Conservation (phyloP, 2,113 vertebrate genomes). For the Oostethus manadensis region DNA sequence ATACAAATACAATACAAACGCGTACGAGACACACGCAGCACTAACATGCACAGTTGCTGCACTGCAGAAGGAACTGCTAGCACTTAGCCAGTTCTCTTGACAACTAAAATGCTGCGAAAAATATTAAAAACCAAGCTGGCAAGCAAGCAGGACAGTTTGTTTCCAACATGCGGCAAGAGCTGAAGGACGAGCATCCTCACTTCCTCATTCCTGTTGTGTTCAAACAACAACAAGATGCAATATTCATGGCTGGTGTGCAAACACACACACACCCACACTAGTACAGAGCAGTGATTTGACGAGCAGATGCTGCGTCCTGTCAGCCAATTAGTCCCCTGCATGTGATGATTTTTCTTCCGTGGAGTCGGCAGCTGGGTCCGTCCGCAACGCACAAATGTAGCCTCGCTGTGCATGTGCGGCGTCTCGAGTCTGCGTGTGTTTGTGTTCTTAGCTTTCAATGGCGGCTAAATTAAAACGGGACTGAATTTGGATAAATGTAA, state of each 20-base stretch:
- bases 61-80: too few species aligned
- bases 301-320: constrained; percentile 71
- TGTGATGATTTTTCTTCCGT: constrained; percentile 64
- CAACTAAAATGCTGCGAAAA: too few species aligned
- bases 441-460: not conserved
- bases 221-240: constrained; percentile 51
- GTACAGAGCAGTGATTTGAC: constrained; percentile 61
- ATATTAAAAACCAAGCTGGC: too few species aligned
- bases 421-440: not conserved
- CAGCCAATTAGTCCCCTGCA: constrained; percentile 71
- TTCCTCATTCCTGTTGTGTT: constrained; percentile 54
- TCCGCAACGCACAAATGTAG: constrained; percentile 6
- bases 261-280: constrained; percentile 51
- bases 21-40: too few species aligned
- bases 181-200: constrained; percentile 21
- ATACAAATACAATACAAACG: too few species aligned
- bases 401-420: not conserved
- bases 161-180: too few species aligned
- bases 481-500: not conserved
- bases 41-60: too few species aligned
- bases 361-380: constrained; percentile 67
- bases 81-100: too few species aligned
- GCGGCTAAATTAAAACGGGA: not conserved
- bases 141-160: too few species aligned
- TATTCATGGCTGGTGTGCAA: constrained; percentile 57